Base-by-base conservation (phyloP, 1,140 invertebrate genomes). In the Yoshiicerus persimilis region DNA sequence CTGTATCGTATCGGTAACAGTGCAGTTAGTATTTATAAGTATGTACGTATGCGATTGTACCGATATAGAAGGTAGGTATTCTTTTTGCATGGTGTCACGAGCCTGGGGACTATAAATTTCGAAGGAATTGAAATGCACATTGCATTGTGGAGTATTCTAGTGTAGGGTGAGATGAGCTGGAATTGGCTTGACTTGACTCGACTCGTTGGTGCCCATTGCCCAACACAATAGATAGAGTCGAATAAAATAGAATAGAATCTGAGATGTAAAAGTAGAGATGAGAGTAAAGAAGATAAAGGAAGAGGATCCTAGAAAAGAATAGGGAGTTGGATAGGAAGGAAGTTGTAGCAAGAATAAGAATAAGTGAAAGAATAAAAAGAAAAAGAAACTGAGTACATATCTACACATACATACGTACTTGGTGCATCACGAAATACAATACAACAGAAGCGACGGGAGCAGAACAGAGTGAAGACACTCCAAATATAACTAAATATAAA, bases 41-140 rank as follows among this genome's bases (percentile, higher is more conserved):
- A 23, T 27, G 30, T 36, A 32, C 9, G 32, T 80, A 5, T 38
- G 9, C 16, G 11, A 38, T 5, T 30, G 70, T 34, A 32, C 1
- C 1, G 27, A 34, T 13, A 64, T 64, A 30, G 8, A 30, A 80
- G 34, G 20, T n/a, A 80, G 75, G 38, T 80, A 80, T 30, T n/a
- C n/a, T n/a, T n/a, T 80, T 80, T 80, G 75, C 75, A 80, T 80
- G 20, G 39, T 80, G 86, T 87, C 86, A 87, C 80, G 70, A 87
- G 75, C 86, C 66, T 39, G n/a, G 86, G 86, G 86, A 87, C 86
- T 83, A 87, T 87, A 87, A 87, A 87, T 87, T 87, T 87, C 62
- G 32, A 47, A 83, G 75, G 86, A 87, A 87, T 87, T 87, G 86
- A 87, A 87, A 87, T 87, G 77, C 86, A 87, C 70, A 80, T 87